Evolutionary conservation across 1,140 invertebrate species (phyloP).

Genomic region (Drosophila albomicans): DNA sequence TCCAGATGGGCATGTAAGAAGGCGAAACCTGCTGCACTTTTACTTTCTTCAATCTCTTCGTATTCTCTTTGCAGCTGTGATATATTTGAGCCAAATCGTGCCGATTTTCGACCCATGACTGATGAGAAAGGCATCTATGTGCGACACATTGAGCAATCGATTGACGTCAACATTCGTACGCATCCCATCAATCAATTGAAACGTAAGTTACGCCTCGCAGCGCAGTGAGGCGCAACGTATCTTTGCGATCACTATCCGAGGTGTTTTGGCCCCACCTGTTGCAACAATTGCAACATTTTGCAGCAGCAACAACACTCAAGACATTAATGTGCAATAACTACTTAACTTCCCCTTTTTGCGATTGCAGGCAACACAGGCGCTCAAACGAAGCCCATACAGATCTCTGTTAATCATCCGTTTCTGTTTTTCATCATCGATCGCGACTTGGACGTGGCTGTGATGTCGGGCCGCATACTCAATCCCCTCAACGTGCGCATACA

Average conservation of each 20-base stretch:
- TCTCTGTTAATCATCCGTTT: conserved; percentile 91
- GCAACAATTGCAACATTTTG: neutral
- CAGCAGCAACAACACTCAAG: conserved; percentile 26
- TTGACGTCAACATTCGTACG: conserved; percentile 91
- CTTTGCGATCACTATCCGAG: conserved; percentile 28
- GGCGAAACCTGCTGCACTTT: conserved; percentile 37
- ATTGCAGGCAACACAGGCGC: conserved; percentile 78
- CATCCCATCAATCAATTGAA: conserved; percentile 86
- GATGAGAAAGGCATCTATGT: conserved; percentile 90
- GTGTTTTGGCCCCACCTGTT: conserved; percentile 60
- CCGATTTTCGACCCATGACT: conserved; percentile 92
- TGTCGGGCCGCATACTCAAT: conserved; percentile 92
- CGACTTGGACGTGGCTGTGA: conserved; percentile 90
- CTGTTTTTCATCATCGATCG: conserved; percentile 93
- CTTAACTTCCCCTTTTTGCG: conserved; percentile 55
- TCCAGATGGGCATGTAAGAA: conserved; percentile 76
- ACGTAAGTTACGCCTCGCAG: conserved; percentile 85
- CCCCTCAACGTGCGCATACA: conserved; percentile 91
- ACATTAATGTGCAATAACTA: conserved; percentile 60
- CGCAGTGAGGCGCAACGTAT: conserved; percentile 67
- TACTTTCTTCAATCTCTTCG: conserved; percentile 43
- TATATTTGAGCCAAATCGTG: conserved; percentile 91
- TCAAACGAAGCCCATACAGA: conserved; percentile 87
- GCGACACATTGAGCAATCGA: conserved; percentile 92
- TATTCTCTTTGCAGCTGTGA: conserved; percentile 86